These are phyloP conservation scores for Bombus superbus DNA, from an alignment of 1,140 invertebrate species.

Conservation along the genomic window DNA sequence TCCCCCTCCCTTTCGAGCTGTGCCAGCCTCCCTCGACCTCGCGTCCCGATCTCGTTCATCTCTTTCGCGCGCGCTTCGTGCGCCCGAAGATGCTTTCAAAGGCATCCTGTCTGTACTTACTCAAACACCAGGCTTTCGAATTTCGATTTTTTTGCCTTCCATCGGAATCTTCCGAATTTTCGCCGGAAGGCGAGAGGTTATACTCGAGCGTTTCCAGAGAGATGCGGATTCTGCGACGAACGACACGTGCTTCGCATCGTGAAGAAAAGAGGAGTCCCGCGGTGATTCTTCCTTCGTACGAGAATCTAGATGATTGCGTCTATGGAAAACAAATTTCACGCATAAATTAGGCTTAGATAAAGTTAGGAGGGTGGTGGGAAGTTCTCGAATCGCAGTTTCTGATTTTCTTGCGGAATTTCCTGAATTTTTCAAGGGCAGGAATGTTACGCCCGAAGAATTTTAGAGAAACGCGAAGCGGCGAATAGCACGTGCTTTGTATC, in stretches of 20 bases:
- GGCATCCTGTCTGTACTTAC: background rate
- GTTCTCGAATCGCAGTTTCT: too few relatives aligned
- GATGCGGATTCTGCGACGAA: background rate
- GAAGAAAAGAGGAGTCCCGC: background rate
- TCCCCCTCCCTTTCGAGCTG: background rate
- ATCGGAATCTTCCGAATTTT: background rate
- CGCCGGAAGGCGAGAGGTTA: background rate
- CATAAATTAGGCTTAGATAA: background rate
- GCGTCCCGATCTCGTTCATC: constrained; percentile 26
- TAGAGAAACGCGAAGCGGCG: too few relatives aligned
- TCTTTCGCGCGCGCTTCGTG: constrained; percentile 37
- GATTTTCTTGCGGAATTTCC: too few relatives aligned
- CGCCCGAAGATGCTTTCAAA: constrained; percentile 8
- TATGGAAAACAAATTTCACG: background rate
- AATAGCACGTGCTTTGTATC: too few relatives aligned
- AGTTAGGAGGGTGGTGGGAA: too few relatives aligned
- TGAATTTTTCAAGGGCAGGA: too few relatives aligned
- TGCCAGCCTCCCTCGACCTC: background rate
- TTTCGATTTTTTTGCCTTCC: background rate
- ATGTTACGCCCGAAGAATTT: too few relatives aligned
- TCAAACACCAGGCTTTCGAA: background rate
- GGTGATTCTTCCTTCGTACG: background rate
- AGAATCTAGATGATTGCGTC: background rate
- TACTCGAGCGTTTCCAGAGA: background rate
- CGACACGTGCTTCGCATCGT: background rate